Base-by-base conservation (phyloP, 2,797 vertebrate genomes). In the Lycodopsis pacificus region DNA sequence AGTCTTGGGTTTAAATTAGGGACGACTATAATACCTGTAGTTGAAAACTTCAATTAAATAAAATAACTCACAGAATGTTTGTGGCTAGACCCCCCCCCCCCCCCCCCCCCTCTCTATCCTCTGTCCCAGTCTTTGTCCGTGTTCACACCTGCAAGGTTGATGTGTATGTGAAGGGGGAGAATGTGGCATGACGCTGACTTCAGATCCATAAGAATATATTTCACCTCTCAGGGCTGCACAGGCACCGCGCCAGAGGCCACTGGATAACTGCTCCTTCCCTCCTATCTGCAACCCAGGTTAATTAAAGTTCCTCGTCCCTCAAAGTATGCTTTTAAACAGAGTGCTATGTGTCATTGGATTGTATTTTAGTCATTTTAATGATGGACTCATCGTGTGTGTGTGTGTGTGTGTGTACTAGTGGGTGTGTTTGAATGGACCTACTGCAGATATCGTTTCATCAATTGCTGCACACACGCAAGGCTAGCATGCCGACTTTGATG, bases 271-370 rank as follows among this genome's bases (percentile, higher is more conserved):
- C 87, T 76, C 61, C 78, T 80, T 83, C 73, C 69, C 72, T 78
- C 79, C 79, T 86, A 77, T 91, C 90, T 83, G 85, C 86, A 88
- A 70, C 82, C 70, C 86, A 75, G 91, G 91, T 93, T 94, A 94
- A 94, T 94, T 95, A 94, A 94, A 92, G 86, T 86, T 90, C 83
- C 82, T 90, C 86, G 79, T 86, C 81, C 80, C 87, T 88, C 81
- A 91, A 90, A 91, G 90, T 90, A 91, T 86, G 92, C 92, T 94
- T 94, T 94, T 93, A 94, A 93, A 93, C 90, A 92, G 89, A 93
- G 93, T 92, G 89, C 88, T 91, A 80, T 86, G 88, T 90, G 91
- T 89, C 90, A 91, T 83, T 82, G 85, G 85, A 91, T 93, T 91
- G 89, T 92, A 88, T 92, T 92, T 93, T 84, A 91, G 82, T 73